These are phyloP conservation scores for Melanerpes formicivorus DNA, from an alignment of 2,113 vertebrate species.

Conservation along the genomic window DNA sequence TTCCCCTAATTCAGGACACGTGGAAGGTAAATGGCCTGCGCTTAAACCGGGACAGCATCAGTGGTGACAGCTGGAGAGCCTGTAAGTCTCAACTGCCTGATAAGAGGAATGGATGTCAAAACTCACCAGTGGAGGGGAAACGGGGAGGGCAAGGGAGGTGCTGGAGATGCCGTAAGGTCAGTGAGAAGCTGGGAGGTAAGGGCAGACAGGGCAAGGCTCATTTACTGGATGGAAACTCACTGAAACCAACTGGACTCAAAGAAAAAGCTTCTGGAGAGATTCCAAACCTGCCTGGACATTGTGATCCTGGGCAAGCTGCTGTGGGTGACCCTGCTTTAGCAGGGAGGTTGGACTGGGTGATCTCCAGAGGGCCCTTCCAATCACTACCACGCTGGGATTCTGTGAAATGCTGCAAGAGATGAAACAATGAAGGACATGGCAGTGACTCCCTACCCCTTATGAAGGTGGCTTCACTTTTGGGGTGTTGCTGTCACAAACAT, in stretches of 20 bases:
- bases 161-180: conserved; percentile 42
- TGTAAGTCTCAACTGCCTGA: conserved; percentile 68
- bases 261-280: neutral
- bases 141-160: conserved; percentile 43
- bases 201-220: neutral
- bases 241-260: neutral
- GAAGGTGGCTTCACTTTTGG: fast-evolving
- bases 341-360: neutral
- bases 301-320: neutral
- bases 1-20: conserved; percentile 55
- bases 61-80: conserved; percentile 79
- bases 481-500: fast-evolving
- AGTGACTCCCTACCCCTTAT: fast-evolving
- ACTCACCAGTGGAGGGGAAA: conserved; percentile 61
- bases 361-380: neutral
- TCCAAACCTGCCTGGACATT: neutral
- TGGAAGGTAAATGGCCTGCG: conserved; percentile 54
- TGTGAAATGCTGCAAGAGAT: fast-evolving
- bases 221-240: neutral
- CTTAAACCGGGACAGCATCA: conserved; percentile 23
- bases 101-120: conserved; percentile 68
- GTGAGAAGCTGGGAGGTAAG: neutral
- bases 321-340: neutral
- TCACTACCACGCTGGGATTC: neutral
- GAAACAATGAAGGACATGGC: neutral